Evolutionary conservation across 2,797 vertebrate genomes (phyloP), one percentile per base, ranked within the genome.

Genomic region (Smutsia temminckii): DNA sequence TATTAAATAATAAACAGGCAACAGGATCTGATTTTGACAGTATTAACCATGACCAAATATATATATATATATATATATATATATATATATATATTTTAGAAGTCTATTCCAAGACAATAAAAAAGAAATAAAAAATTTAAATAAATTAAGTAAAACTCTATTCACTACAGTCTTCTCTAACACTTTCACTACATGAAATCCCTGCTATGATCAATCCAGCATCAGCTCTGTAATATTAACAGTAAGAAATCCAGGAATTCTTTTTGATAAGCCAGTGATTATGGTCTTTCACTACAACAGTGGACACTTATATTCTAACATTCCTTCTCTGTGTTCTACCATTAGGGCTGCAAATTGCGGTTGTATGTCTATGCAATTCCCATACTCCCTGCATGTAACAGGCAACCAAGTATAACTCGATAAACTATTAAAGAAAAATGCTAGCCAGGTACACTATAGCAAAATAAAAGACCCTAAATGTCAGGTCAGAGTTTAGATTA

Each of bases 381-480:
- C 27, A n/a, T 42, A 53, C 23, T 40, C 23, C 40, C 29, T 84
- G 51, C n/a, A 49, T 18, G 20, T 37, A 57, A 61, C 12, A 87
- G 59, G 42, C 66, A 87, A 71, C n/a, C 18, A 66, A 91, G 63
- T 27, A 59, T 17, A 89, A 89, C 34, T 91, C 23, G 27, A n/a
- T 55, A 27, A 75, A 89, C 49, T 86, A 79, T 61, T 34, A 93
- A 80, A 86, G 74, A 91, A 87, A 79, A 85, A 57, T n/a, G 53
- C 53, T 83, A 72, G 55, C 27, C 69, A 59, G 75, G 32, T 84
- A 25, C 1, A 7, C 0, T 93, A 55, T 75, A 27, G 57, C 63
- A 79, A 83, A 93, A 93, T 75, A 55, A 75, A 93, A 80, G 61
- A 68, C 61, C 17, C n/a, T 53, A n/a, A 75, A 53, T 29, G 12